phyloP scores from a whole-genome alignment of 2,888 invertebrate genomes.

The Leucophora obtusa region DNA sequence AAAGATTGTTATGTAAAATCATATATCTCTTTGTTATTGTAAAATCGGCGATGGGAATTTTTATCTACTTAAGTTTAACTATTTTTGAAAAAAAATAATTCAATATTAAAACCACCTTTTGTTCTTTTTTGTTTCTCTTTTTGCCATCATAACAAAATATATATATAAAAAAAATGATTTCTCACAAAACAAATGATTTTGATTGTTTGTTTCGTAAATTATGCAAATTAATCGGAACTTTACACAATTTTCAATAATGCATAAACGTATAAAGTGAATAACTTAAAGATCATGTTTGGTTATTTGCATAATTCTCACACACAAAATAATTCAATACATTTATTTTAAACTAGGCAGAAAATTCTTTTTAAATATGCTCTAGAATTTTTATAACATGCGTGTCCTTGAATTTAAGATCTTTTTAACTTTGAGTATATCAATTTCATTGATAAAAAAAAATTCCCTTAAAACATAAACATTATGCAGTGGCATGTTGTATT shows the following conservation, averaged over 20 bases:
- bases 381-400: conserved; percentile 50
- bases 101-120: background rate
- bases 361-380: conserved; percentile 12
- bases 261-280: conserved; percentile 11
- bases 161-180: conserved; percentile 32
- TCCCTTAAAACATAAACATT: conserved; percentile 8
- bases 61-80: background rate
- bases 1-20: background rate
- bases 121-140: background rate
- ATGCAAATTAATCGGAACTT: conserved; percentile 60
- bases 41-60: background rate
- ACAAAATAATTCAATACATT: conserved; percentile 47
- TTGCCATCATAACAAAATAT: background rate
- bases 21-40: background rate
- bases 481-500: conserved; percentile 55
- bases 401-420: conserved; percentile 62
- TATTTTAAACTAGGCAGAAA: conserved; percentile 14
- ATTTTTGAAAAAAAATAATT: background rate
- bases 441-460: conserved; percentile 45
- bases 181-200: conserved; percentile 29
- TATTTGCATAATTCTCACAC: conserved; percentile 64
- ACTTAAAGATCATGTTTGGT: conserved; percentile 53
- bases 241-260: conserved; percentile 48
- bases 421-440: conserved; percentile 41
- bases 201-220: conserved; percentile 39